Conservation (phyloP, 2,113 vertebrate species). For the Micromys minutus region DNA sequence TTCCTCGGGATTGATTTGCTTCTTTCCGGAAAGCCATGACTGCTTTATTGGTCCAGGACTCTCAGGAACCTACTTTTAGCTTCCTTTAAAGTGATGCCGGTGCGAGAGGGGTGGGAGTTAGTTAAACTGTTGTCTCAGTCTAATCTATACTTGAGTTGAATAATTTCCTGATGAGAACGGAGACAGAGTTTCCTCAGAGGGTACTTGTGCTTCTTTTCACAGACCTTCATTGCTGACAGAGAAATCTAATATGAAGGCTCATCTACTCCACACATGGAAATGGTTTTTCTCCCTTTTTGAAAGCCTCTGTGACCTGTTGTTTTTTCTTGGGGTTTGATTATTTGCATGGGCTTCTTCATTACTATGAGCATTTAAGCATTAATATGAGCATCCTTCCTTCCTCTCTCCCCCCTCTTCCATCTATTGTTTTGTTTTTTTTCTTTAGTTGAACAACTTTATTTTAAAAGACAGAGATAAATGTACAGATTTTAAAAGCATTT, state of each 20-base stretch:
- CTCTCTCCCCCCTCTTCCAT: background rate
- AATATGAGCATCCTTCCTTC: background rate
- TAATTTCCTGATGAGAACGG: background rate
- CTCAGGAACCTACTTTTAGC: background rate
- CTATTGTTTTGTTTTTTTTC: background rate
- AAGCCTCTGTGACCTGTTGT: background rate
- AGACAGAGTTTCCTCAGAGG: background rate
- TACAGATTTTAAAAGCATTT: too few relatives aligned
- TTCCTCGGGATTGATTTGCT: background rate
- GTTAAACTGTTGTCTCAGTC: constrained; percentile 9
- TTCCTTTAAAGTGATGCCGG: background rate
- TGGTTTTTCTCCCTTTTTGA: background rate
- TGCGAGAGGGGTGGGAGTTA: background rate
- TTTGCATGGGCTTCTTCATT: background rate
- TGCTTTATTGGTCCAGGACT: background rate
- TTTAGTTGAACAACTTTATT: too few relatives aligned
- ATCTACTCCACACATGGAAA: background rate
- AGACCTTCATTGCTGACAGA: background rate
- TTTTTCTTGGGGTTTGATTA: background rate
- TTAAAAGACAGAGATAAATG: too few relatives aligned
- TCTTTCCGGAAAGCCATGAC: constrained; percentile 26
- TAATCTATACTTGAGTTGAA: constrained; percentile 25
- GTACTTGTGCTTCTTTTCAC: background rate
- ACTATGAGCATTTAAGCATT: background rate
- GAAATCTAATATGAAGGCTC: background rate